These are phyloP conservation scores for Nothoprocta perdicaria DNA, from an alignment of 2,113 vertebrate genomes.

Conservation along the genomic window DNA sequence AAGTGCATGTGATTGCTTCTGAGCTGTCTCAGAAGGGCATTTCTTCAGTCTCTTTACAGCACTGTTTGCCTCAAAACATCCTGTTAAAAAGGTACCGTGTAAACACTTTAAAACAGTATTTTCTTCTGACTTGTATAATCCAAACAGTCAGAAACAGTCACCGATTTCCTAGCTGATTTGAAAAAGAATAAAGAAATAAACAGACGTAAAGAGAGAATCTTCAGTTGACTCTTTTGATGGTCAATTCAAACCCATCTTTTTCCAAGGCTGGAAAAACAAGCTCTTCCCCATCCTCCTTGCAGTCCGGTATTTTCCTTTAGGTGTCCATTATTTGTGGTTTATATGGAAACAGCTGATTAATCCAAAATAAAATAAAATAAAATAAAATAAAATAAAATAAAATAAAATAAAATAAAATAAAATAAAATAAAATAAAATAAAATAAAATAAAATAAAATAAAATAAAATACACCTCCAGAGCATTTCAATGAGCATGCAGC, in stretches of 20 bases:
- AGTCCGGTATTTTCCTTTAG: not conserved
- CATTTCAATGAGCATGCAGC: not conserved
- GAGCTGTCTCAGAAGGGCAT: not conserved
- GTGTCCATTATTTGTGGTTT: not conserved
- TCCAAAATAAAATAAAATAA: not conserved
- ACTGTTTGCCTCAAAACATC: not conserved
- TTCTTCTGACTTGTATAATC: not conserved
- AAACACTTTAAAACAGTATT: not conserved
- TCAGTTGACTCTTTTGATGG: not conserved
- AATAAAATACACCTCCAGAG: not conserved
- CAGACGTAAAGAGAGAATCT: not conserved
- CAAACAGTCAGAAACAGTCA: not conserved
- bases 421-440: no score
- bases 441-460: no score
- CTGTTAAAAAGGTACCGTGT: not conserved
- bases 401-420: no score
- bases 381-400: not conserved
- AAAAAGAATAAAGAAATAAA: not conserved
- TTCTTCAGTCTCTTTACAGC: not conserved
- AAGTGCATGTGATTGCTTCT: not conserved
- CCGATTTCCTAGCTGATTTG: not conserved
- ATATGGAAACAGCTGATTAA: not conserved
- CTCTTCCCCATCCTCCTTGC: rapidly evolving
- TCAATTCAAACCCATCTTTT: not conserved
- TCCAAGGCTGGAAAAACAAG: not conserved